These are phyloP conservation scores for Lissonota sp. DNA, from an alignment of 2,888 invertebrate species.

Conservation along the genomic window DNA sequence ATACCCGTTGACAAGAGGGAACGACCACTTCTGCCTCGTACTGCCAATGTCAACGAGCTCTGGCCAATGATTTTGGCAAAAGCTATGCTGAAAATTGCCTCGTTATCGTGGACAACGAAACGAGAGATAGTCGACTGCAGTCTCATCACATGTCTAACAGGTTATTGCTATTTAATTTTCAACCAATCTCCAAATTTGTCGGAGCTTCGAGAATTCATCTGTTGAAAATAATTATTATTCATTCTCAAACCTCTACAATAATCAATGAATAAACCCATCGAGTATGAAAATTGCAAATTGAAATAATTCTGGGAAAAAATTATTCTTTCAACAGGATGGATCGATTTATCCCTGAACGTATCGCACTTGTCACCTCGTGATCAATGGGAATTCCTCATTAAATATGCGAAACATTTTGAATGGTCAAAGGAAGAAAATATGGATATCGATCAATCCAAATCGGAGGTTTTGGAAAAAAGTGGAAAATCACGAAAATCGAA, in stretches of 20 bases:
- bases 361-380: constrained; percentile 69
- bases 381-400: constrained; percentile 73
- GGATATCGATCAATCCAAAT: background rate
- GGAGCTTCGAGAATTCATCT: background rate
- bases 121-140: constrained; percentile 83
- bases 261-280: background rate
- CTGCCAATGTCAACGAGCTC: constrained; percentile 78
- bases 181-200: background rate
- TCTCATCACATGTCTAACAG: constrained; percentile 83
- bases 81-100: constrained; percentile 83
- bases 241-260: too few relatives aligned
- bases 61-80: constrained; percentile 85
- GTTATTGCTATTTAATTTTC: constrained; percentile 65
- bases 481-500: constrained; percentile 40
- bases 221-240: too few relatives aligned
- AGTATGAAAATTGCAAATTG: background rate
- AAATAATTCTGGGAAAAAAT: background rate
- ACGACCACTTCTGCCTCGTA: constrained; percentile 81
- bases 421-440: constrained; percentile 43
- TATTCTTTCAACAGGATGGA: constrained; percentile 71
- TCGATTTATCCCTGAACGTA: constrained; percentile 67
- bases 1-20: constrained; percentile 82
- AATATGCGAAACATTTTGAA: constrained; percentile 72
- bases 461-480: constrained; percentile 6
- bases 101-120: constrained; percentile 79